phyloP scores from a whole-genome alignment of 2,888 invertebrate species.

The Dusona sp. region DNA sequence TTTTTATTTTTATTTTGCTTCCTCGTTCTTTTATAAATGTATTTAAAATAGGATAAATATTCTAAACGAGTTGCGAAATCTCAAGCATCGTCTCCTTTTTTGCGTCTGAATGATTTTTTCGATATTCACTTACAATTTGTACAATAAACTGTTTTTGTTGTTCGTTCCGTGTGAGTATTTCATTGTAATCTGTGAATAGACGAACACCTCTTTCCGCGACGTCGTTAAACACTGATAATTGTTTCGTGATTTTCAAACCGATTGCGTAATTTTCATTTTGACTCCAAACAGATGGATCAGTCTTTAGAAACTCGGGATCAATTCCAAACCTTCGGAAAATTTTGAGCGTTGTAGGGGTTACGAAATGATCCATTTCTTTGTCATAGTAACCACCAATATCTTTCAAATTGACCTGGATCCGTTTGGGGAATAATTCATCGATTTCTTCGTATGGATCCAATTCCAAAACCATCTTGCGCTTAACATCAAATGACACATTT shows the following conservation, averaged over 20 bases:
- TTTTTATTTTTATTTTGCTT: constrained; percentile 13
- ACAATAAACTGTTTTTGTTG: constrained; percentile 36
- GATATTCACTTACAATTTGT: constrained; percentile 32
- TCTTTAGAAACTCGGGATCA: constrained; percentile 21
- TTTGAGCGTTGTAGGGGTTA: constrained; percentile 32
- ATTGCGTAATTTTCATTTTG: constrained; percentile 26
- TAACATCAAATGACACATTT: constrained; percentile 44
- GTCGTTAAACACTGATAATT: constrained; percentile 32
- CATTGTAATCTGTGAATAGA: constrained; percentile 30
- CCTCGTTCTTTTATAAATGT: constrained; percentile 28
- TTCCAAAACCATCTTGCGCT: constrained; percentile 53
- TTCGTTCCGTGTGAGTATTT: constrained; percentile 37
- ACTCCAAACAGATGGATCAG: constrained; percentile 31
- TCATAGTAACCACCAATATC: constrained; percentile 31
- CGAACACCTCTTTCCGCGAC: constrained; percentile 30
- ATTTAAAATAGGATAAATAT: constrained; percentile 25
- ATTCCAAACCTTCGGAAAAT: constrained; percentile 40
- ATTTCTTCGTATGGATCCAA: constrained; percentile 52
- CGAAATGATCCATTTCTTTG: constrained; percentile 49
- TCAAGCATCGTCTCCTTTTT: constrained; percentile 38
- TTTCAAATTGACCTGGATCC: constrained; percentile 12
- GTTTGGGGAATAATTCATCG: constrained; percentile 38
- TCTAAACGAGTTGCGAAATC: constrained; percentile 23
- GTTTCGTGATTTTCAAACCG: constrained; percentile 40
- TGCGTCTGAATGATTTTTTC: constrained; percentile 24